Evolutionary conservation across 92 coral and sea anemone genomes (phyloP).

Genomic region (Phymanthus crucifer): DNA sequence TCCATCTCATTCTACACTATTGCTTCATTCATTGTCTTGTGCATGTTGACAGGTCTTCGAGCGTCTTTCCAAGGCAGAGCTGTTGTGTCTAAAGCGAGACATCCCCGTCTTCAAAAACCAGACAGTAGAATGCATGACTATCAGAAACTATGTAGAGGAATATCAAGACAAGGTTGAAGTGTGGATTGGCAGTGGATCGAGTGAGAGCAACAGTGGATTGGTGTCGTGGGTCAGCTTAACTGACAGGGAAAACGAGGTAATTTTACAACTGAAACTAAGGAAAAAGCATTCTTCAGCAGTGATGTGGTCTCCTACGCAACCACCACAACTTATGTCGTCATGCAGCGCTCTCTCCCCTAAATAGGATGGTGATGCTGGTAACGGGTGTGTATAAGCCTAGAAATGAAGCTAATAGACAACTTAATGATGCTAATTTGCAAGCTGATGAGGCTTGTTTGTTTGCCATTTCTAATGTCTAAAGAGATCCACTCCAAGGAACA

Average conservation of each 20-base stretch:
- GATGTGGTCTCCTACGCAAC: too few relatives aligned
- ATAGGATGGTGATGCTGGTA: too few relatives aligned
- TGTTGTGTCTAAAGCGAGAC: constrained; percentile 86
- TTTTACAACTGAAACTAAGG: not conserved
- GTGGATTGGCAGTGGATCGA: constrained; percentile 96
- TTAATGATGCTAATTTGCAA: too few relatives aligned
- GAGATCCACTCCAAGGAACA: too few relatives aligned
- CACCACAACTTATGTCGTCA: too few relatives aligned
- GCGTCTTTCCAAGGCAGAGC: constrained; percentile 82
- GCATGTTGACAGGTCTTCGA: constrained; percentile 66
- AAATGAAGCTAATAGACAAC: too few relatives aligned
- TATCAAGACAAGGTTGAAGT: constrained; percentile 65
- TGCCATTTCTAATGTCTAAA: too few relatives aligned
- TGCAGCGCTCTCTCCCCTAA: too few relatives aligned
- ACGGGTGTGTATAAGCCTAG: too few relatives aligned
- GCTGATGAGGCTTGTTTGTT: too few relatives aligned
- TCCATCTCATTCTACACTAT: too few relatives aligned
- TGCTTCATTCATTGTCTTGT: not conserved
- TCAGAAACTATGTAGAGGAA: constrained; percentile 61
- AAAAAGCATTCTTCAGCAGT: too few relatives aligned
- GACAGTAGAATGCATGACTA: constrained; percentile 93
- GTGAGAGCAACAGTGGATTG: constrained; percentile 65
- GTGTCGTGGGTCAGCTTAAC: constrained; percentile 85
- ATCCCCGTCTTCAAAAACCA: constrained; percentile 90
- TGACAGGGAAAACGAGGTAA: constrained; percentile 75